Evolutionary conservation across 2,888 invertebrate species (phyloP).

Genomic region (Schizotus pectinicornis): DNA sequence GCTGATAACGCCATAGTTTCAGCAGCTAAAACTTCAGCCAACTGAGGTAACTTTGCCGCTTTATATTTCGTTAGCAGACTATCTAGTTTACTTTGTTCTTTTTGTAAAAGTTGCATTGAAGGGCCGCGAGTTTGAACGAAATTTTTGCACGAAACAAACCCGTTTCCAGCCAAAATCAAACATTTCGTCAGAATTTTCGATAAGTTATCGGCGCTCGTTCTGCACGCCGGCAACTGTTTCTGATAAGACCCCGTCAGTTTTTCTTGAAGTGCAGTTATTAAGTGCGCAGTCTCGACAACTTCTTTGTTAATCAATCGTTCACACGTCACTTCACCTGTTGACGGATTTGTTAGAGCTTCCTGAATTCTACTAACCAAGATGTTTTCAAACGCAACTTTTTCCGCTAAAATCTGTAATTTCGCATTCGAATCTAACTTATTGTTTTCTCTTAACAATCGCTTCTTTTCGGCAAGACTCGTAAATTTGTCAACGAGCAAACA

Average conservation of each 20-base stretch:
- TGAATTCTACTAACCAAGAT: conserved; percentile 68
- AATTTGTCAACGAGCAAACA: conserved; percentile 73
- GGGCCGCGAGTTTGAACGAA: conserved; percentile 41
- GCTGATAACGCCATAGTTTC: conserved; percentile 70
- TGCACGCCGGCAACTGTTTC: conserved; percentile 56
- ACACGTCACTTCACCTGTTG: conserved; percentile 60
- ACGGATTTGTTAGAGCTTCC: conserved; percentile 64
- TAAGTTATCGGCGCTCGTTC: conserved; percentile 70
- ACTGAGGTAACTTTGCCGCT: conserved; percentile 70
- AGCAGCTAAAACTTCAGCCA: conserved; percentile 73
- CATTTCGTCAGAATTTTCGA: conserved; percentile 78
- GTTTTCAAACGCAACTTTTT: conserved; percentile 82
- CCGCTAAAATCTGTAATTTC: conserved; percentile 75
- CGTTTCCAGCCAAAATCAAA: conserved; percentile 57
- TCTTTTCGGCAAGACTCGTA: conserved; percentile 70
- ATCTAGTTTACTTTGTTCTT: conserved; percentile 47
- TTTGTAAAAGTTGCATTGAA: conserved; percentile 42
- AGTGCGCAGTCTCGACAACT: conserved; percentile 77
- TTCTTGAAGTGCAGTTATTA: conserved; percentile 73
- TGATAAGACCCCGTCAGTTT: conserved; percentile 65
- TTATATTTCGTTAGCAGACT: conserved; percentile 62
- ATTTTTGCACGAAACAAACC: conserved; percentile 58
- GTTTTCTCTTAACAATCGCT: conserved; percentile 69
- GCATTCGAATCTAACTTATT: conserved; percentile 73
- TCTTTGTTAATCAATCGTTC: conserved; percentile 70